Base-by-base conservation (phyloP, 30 jellyfish, hydroid and myxozoan genomes). In the Nemopilema nomurai region DNA sequence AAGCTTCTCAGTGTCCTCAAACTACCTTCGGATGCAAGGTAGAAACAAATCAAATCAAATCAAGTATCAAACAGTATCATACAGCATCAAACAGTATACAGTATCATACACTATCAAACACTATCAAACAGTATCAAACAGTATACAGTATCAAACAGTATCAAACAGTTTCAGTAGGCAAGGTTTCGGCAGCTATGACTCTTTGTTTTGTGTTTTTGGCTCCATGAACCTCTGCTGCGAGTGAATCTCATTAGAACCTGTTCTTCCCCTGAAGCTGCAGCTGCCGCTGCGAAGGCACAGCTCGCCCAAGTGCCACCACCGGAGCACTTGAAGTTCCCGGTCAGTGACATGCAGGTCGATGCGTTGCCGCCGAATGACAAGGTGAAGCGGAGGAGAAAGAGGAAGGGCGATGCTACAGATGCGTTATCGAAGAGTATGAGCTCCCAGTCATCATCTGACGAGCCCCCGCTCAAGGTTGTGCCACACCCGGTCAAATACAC, bases 261-360 rank as follows among this genome's bases (percentile, higher is more conserved):
- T 76, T 22, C 51, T 19, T 25, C 26, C 1, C 51, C 23, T 22
- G 29, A 4, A 76, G 86, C 86, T 18, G 89, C 89, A 28, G 89
- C 89, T 16, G 89, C 89, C 23, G 89, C 86, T 24, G 92, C 92
- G 68, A 76, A 75, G 30, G 92, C 92, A 6, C 92, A 83, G 22
- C 79, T 83, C 0, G 92, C 86, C 18, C 92, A 71, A 16, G 92
- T 83, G 25, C 92, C 92, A 8, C 92, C 92, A 18, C 92, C 92
- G 13, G 92, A 83, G 74, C 92, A 83, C 51, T 80, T 83, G 62
- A 72, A 66, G 66, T 83, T 71, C 62, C 82, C 92, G 28, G 79
- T 71, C 80, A 72, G 74, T 71, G 85, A 83, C 57, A 57, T 71
- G 80, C 92, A 71, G 50, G 49, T 16, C 50, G 23, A 52, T 52